Evolutionary conservation across 2,113 vertebrate genomes (phyloP).

Genomic region (Castor canadensis): DNA sequence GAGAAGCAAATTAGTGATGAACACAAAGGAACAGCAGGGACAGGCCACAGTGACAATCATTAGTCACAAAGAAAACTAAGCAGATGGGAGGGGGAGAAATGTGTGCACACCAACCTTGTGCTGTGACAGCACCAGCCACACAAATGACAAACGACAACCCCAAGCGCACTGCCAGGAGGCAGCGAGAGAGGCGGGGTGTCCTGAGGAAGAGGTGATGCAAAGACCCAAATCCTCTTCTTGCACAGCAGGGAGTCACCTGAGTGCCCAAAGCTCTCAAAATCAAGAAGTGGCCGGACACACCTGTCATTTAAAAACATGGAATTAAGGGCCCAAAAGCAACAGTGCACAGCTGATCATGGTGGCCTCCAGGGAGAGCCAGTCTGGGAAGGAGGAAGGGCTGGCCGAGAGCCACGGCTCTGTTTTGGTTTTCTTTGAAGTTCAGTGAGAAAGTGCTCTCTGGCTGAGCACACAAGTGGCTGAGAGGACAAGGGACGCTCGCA

Average conservation of each 20-base stretch:
- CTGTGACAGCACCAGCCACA: too few relatives aligned
- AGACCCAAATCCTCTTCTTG: neutral
- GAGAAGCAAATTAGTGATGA: neutral
- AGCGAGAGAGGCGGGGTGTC: fast-evolving
- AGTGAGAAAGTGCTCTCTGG: neutral
- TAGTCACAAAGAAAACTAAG: neutral
- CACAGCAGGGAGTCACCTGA: neutral
- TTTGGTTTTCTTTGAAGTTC: neutral
- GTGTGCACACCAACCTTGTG: neutral
- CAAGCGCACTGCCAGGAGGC: too few relatives aligned
- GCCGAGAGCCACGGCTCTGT: neutral
- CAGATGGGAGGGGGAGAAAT: neutral
- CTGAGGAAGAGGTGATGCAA: fast-evolving
- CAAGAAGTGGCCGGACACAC: neutral
- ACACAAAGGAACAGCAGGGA: neutral
- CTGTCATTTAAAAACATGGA: neutral
- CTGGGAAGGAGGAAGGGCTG: neutral
- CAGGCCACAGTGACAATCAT: fast-evolving
- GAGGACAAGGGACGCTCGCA: neutral
- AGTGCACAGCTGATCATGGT: neutral
- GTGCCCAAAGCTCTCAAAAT: neutral
- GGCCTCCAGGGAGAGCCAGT: neutral
- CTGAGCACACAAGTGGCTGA: too few relatives aligned
- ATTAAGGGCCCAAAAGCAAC: neutral
- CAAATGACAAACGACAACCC: too few relatives aligned